phyloP scores from a whole-genome alignment of 1,140 invertebrate species.

The Nasonia longicornis region DNA sequence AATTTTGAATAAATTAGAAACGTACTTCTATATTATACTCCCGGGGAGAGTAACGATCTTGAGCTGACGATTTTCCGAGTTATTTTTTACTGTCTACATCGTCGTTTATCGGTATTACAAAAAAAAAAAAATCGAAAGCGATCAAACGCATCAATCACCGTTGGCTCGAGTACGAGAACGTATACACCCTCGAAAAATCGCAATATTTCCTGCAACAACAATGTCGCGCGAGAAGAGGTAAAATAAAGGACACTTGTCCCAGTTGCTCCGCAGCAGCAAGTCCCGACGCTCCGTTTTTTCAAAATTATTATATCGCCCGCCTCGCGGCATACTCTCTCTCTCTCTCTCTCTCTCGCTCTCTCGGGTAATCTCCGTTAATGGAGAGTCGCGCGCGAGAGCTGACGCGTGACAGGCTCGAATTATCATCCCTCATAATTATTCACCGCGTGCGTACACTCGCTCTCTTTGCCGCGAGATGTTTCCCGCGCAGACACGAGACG shows the following conservation, averaged over 20 bases:
- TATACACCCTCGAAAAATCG: not conserved
- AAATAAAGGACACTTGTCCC: not conserved
- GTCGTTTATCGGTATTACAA: too few species aligned
- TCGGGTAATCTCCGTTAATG: conserved; percentile 40
- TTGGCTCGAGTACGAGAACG: too few species aligned
- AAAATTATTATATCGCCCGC: conserved; percentile 6
- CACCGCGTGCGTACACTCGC: not conserved
- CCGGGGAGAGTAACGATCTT: not conserved
- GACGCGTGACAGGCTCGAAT: conserved; percentile 25
- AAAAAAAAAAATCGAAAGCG: too few species aligned
- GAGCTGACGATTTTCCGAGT: too few species aligned
- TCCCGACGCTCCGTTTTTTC: conserved; percentile 6
- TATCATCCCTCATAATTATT: conserved; percentile 44
- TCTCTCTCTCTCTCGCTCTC: not conserved
- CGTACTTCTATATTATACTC: not conserved
- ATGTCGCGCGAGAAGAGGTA: not conserved
- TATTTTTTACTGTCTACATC: too few species aligned
- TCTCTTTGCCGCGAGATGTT: not conserved
- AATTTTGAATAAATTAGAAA: conserved; percentile 2
- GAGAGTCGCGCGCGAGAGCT: conserved; percentile 9
- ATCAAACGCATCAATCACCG: too few species aligned
- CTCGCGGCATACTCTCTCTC: not conserved
- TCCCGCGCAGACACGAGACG: too few species aligned
- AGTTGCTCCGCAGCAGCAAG: not conserved
- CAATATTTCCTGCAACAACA: not conserved